Percentiles rank a stretch among this genome's conserved stretches.
phyloP scores from a whole-genome alignment of 35 echinoderm and acorn worm species.

The Holothuria glaberrima region DNA sequence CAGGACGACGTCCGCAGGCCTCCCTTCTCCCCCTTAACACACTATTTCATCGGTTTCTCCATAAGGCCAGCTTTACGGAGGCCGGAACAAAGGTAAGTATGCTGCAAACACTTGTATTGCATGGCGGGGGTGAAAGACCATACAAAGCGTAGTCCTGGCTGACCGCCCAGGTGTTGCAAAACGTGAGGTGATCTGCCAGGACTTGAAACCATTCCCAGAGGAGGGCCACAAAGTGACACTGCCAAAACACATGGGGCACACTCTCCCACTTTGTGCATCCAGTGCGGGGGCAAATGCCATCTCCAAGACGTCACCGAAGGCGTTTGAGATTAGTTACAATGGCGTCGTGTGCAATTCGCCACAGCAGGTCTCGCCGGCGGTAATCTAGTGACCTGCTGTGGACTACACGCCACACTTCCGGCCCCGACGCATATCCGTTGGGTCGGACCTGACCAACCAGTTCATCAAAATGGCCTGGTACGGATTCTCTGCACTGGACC shows the following conservation, averaged over 20 bases:
- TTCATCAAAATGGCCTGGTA: too few species aligned
- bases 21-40: too few species aligned
- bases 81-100: not conserved
- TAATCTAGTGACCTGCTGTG: conserved; percentile 1
- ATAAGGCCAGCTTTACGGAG: too few species aligned
- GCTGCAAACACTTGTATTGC: too few species aligned
- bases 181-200: not conserved
- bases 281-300: too few species aligned
- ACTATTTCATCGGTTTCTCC: too few species aligned
- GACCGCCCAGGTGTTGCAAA: not conserved
- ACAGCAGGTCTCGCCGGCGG: conserved; percentile 22
- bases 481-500: too few species aligned
- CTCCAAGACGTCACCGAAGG: not conserved
- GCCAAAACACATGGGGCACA: conserved; percentile 27
- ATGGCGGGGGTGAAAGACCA: conserved; percentile 15
- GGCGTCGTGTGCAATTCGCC: conserved; percentile 7
- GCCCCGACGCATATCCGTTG: not conserved
- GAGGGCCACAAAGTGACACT: not conserved
- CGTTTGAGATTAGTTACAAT: conserved; percentile 5
- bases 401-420: not conserved
- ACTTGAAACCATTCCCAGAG: conserved; percentile 40
- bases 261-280: not conserved
- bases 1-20: too few species aligned
- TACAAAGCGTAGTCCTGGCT: conserved; percentile 10
- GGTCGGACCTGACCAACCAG: too few species aligned